Evolutionary conservation across 1,140 invertebrate species (phyloP).

Genomic region (Zaprionus tsacasi): DNA sequence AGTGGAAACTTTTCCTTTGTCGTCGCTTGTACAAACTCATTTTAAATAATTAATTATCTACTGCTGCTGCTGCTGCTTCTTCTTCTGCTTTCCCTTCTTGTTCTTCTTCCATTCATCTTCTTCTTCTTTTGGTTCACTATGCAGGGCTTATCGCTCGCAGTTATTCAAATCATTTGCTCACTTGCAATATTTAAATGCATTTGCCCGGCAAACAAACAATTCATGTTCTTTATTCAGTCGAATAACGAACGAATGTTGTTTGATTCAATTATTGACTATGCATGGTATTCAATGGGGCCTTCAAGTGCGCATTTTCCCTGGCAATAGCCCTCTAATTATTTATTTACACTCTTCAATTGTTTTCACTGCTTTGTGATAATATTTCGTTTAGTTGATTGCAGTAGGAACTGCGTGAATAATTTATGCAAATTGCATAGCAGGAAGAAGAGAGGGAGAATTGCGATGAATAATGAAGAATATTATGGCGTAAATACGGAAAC

Average conservation of each 20-base stretch:
- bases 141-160: conserved; percentile 33
- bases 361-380: conserved; percentile 33
- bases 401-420: conserved; percentile 30
- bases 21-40: conserved; percentile 34
- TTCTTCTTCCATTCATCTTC: background rate
- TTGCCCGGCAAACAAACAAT: conserved; percentile 46
- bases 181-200: conserved; percentile 58
- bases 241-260: conserved; percentile 41
- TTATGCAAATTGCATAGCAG: conserved; percentile 38
- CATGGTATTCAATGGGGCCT: conserved; percentile 2
- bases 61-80: background rate
- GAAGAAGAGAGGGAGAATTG: background rate
- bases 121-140: conserved; percentile 3
- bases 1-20: conserved; percentile 42
- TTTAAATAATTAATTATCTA: conserved; percentile 68
- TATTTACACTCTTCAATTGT: conserved; percentile 35
- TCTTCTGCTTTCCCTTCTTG: background rate
- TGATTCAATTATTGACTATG: conserved; percentile 41
- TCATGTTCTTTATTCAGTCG: conserved; percentile 58
- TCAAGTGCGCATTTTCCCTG: conserved; percentile 46
- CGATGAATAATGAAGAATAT: background rate
- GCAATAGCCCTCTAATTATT: conserved; percentile 20
- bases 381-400: conserved; percentile 56
- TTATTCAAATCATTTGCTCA: conserved; percentile 75
- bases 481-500: background rate